Evolutionary conservation across 2,888 invertebrate genomes (phyloP), one percentile per base, ranked within the genome.

Genomic region (Conops quadrifasciatus): DNA sequence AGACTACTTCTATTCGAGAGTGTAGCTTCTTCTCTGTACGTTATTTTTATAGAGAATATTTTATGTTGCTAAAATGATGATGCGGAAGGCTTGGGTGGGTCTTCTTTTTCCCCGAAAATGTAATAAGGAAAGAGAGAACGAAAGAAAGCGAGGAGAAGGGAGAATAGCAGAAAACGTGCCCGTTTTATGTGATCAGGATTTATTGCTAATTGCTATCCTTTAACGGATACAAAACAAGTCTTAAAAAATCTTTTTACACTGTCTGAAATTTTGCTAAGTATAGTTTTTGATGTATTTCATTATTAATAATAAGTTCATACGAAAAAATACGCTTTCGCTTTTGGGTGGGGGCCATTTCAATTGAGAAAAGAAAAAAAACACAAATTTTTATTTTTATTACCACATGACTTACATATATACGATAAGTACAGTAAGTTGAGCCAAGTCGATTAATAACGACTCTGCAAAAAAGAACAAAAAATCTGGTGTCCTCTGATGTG

Each of bases 141-240:
- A 9, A 1, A 53, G 53, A 21, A n/a, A 4, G 53, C 2, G 11
- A 4, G 49, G 21, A 21, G 2, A 21, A 53, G 53, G 2, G 21
- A 19, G 53, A 53, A 1, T 19, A 53, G 21, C n/a, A 21, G 21
- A 9, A 19, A 11, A 53, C 53, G 53, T 53, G 53, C 19, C 53
- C 53, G 21, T 1, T 53, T 53, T 53, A 21, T 19, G 53, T 36
- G 53, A 53, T n/a, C 19, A 53, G 24, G 53, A 53, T 53, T 53
- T 53, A 53, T 53, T 49, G 49, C 49, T 49, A 1, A 1, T 49
- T 49, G 1, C 24, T 21, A 19, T 2, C 53, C 53, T 53, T 53
- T n/a, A 19, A 24, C 53, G 36, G 9, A 36, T 36, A 36, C 36
- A 9, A 7, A 7, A 9, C 36, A 4, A 36, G 21, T 53, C 53